These are phyloP conservation scores for Dallia pectoralis DNA, from an alignment of 2,797 vertebrate genomes.

Conservation along the genomic window DNA sequence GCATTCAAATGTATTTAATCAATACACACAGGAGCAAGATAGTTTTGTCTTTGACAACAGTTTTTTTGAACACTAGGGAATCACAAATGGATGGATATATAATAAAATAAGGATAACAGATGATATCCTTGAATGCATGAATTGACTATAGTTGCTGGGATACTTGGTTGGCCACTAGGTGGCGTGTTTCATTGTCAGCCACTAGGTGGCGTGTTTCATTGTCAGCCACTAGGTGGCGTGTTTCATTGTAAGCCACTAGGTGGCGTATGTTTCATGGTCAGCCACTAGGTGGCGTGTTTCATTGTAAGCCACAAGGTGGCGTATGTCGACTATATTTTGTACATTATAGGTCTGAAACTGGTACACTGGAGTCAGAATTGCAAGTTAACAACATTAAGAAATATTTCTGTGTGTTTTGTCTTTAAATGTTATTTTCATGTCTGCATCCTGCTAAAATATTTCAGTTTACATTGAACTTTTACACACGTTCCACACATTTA, in stretches of 20 bases:
- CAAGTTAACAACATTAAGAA: not conserved
- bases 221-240: too few species aligned
- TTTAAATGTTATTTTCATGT: too few species aligned
- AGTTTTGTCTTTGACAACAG: not conserved
- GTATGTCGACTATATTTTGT: not conserved
- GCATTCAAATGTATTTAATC: not conserved
- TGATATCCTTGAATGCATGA: not conserved
- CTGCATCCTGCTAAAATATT: too few species aligned
- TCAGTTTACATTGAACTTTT: too few species aligned
- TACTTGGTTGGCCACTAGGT: too few species aligned
- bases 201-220: not conserved
- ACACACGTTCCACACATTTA: too few species aligned
- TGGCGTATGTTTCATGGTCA: not conserved
- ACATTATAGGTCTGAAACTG: not conserved
- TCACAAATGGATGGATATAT: not conserved
- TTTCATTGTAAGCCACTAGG: not conserved
- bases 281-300: not conserved
- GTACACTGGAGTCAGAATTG: not conserved
- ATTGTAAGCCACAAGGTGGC: not conserved
- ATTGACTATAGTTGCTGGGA: not conserved
- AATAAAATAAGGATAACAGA: not conserved
- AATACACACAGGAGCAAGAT: not conserved
- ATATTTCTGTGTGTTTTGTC: too few species aligned
- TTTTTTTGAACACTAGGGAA: not conserved
- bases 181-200: not conserved